A percentile compares a stretch with the other conserved stretches of the same genome.
phyloP scores from a whole-genome alignment of 2,888 invertebrate genomes.

The Hydraecia micacea region DNA sequence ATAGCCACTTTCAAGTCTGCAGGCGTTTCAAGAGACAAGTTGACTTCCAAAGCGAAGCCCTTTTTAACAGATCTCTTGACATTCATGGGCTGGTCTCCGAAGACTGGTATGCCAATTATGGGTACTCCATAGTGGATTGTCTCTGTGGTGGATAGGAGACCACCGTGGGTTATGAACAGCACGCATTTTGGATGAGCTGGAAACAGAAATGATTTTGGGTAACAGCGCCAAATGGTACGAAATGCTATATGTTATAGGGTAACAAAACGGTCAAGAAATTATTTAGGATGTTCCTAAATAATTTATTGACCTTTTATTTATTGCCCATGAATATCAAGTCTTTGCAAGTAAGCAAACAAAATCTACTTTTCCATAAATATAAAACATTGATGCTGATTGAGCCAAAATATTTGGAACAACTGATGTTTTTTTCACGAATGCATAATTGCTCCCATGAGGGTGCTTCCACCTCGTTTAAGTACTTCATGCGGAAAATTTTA shows the following conservation, averaged over 20 bases:
- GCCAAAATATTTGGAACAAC: constrained; percentile 23
- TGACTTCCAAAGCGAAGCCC: constrained; percentile 75
- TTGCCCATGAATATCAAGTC: neutral
- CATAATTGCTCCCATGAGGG: constrained; percentile 28
- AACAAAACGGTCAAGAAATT: neutral
- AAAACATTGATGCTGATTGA: constrained; percentile 2
- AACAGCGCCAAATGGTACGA: neutral
- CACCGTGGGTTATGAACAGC: constrained; percentile 83
- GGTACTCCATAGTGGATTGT: constrained; percentile 78
- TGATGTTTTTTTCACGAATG: constrained; percentile 19
- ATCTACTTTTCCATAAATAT: neutral
- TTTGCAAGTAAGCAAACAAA: neutral
- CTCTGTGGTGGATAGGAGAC: constrained; percentile 80
- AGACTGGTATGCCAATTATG: constrained; percentile 80
- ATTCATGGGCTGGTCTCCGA: constrained; percentile 80
- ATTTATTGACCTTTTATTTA: too few relatives aligned
- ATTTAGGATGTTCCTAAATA: neutral
- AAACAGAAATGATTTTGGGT: constrained; percentile 39
- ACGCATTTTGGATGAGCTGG: constrained; percentile 81
- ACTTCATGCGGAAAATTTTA: neutral
- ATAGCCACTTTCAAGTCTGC: constrained; percentile 71
- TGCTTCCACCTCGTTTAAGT: constrained; percentile 24
- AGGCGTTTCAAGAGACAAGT: constrained; percentile 65
- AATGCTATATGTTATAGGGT: neutral
- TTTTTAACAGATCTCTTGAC: constrained; percentile 72